Conservation (phyloP, 2,888 invertebrate genomes). For the Drosophila merina region DNA sequence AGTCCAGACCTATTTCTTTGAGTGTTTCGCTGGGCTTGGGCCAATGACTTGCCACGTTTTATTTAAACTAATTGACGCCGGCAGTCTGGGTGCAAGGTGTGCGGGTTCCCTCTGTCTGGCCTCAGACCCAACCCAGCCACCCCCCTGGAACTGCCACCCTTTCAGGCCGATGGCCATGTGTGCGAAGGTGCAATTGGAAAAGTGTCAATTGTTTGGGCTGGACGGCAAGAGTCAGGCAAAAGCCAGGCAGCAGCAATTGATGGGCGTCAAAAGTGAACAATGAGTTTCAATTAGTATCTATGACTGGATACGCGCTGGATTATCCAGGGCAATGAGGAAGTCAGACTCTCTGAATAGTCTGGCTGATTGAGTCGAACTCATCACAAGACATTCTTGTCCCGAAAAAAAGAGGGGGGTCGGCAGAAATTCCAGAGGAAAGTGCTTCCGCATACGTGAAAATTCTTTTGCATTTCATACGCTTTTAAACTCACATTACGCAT, state of each 20-base stretch:
- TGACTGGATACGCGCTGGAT: slow-evolving; percentile 30
- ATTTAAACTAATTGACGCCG: slow-evolving; percentile 80
- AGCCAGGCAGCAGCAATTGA: slow-evolving; percentile 55
- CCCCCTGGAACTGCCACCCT: background rate
- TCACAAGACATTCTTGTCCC: slow-evolving; percentile 15
- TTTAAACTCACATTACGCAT: slow-evolving; percentile 22
- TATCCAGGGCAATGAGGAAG: slow-evolving; percentile 69
- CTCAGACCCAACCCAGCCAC: background rate
- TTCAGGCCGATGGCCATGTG: slow-evolving; percentile 1
- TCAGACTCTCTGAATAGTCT: slow-evolving; percentile 57
- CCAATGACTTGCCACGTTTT: slow-evolving; percentile 72
- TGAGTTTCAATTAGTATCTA: slow-evolving; percentile 74
- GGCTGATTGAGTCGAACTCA: slow-evolving; percentile 64
- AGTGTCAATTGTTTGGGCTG: slow-evolving; percentile 71
- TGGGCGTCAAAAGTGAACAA: slow-evolving; percentile 79
- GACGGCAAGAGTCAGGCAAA: slow-evolving; percentile 6
- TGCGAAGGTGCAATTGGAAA: slow-evolving; percentile 75
- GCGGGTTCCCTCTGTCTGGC: slow-evolving; percentile 43
- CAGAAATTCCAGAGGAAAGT: slow-evolving; percentile 25
- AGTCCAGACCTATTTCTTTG: background rate
- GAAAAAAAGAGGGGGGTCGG: background rate
- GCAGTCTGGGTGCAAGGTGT: slow-evolving; percentile 63
- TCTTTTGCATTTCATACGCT: slow-evolving; percentile 24
- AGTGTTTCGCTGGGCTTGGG: slow-evolving; percentile 43
- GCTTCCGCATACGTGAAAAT: slow-evolving; percentile 36